These are phyloP conservation scores for Drosophila takahashii DNA, from an alignment of 1,140 invertebrate genomes.

Conservation along the genomic window DNA sequence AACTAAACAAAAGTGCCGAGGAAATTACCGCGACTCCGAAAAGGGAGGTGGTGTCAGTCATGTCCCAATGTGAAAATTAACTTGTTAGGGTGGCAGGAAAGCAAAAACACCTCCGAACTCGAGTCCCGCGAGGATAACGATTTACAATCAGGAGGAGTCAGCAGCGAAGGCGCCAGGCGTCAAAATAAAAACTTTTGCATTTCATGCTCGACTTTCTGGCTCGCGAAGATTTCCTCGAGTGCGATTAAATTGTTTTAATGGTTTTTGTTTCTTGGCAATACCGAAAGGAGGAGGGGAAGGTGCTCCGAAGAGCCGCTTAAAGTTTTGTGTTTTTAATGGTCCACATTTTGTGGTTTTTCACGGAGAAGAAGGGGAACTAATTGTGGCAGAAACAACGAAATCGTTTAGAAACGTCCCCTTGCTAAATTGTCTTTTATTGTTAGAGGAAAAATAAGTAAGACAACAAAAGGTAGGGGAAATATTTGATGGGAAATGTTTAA, in stretches of 20 bases:
- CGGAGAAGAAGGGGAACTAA: conserved; percentile 12
- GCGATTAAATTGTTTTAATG: conserved; percentile 83
- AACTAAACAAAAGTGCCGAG: conserved; percentile 77
- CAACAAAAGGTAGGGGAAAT: not conserved
- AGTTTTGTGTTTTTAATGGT: conserved; percentile 75
- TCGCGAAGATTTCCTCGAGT: conserved; percentile 70
- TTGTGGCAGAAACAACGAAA: conserved; percentile 40
- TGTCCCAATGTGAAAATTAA: conserved; percentile 83
- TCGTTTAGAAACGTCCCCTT: conserved; percentile 12
- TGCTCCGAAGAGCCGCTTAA: conserved; percentile 45
- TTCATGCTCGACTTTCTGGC: conserved; percentile 78
- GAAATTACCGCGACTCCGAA: conserved; percentile 58
- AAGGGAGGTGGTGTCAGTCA: conserved; percentile 49
- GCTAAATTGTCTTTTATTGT: conserved; percentile 17
- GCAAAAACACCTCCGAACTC: conserved; percentile 31
- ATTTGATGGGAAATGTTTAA: no score
- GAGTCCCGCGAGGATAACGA: conserved; percentile 62
- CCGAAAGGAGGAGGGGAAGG: not conserved
- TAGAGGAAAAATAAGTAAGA: not conserved
- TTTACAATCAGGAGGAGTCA: conserved; percentile 76
- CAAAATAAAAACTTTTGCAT: conserved; percentile 81
- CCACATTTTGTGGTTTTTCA: conserved; percentile 34
- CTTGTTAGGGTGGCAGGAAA: conserved; percentile 48
- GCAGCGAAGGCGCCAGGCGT: conserved; percentile 61
- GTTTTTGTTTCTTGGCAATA: conserved; percentile 63